Percentiles rank a stretch among this genome's conserved stretches.
Conservation (phyloP, 2,797 vertebrate genomes). For the Platyrinchus mystaceus region DNA sequence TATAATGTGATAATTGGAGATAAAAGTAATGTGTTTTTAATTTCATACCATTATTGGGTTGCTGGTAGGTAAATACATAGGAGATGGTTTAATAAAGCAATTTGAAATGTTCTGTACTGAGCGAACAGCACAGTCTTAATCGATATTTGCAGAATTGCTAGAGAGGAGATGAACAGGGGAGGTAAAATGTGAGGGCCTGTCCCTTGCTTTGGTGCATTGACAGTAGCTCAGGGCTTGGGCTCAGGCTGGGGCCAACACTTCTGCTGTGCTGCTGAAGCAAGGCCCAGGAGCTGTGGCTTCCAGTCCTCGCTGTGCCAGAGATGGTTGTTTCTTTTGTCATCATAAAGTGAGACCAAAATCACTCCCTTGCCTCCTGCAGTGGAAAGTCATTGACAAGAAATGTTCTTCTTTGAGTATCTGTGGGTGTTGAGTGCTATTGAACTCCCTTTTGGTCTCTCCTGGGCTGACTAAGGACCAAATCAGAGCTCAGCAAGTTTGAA, state of each 20-base stretch:
- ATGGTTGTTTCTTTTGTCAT: background rate
- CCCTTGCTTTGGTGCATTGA: background rate
- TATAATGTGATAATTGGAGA: slow-evolving; percentile 22
- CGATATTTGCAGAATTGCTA: background rate
- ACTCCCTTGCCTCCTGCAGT: background rate
- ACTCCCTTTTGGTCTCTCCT: background rate
- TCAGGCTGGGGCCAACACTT: background rate
- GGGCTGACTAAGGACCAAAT: background rate
- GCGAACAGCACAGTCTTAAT: background rate
- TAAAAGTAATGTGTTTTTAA: slow-evolving; percentile 47
- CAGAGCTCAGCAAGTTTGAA: background rate
- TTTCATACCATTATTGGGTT: slow-evolving; percentile 26
- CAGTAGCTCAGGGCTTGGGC: background rate
- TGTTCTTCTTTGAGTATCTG: background rate
- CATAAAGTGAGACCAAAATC: background rate
- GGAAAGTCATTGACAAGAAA: background rate
- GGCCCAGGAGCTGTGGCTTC: background rate
- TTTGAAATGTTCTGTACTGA: background rate
- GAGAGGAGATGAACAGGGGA: background rate
- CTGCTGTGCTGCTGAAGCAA: background rate
- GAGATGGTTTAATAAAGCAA: slow-evolving; percentile 4
- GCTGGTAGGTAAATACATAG: slow-evolving; percentile 14
- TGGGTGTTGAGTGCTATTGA: background rate
- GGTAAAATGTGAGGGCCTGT: background rate
- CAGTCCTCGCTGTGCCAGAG: background rate